phyloP scores from a whole-genome alignment of 2,113 vertebrate species.

The Sebastes schlegelii region DNA sequence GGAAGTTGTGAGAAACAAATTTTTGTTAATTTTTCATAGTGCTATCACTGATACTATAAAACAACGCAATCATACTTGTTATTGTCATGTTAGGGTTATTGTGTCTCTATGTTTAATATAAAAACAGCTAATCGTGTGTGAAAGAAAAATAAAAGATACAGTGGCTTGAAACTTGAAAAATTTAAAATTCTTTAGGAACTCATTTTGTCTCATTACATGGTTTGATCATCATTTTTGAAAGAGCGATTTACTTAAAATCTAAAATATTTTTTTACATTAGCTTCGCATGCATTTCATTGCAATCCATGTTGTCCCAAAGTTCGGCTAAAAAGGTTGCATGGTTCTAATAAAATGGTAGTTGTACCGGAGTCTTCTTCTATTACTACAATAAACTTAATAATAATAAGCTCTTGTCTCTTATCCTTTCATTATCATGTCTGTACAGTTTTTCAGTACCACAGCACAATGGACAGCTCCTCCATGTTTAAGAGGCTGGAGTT shows the following conservation, averaged over 20 bases:
- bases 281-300: background rate
- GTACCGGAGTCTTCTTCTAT: background rate
- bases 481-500: background rate
- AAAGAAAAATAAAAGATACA: background rate
- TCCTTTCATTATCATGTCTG: background rate
- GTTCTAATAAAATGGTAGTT: background rate
- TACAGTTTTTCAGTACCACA: conserved; percentile 23
- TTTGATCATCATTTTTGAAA: background rate
- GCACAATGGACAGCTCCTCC: background rate
- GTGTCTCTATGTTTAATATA: background rate
- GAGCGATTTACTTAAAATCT: background rate
- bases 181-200: background rate
- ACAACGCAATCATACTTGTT: background rate
- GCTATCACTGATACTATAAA: background rate
- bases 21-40: background rate
- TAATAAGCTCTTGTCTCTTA: background rate
- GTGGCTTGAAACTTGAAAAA: background rate
- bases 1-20: no score
- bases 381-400: background rate
- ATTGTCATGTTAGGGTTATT: background rate
- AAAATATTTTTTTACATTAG: no score
- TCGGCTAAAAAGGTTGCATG: no score
- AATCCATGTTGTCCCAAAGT: background rate
- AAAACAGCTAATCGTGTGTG: background rate
- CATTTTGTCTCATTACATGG: background rate